Base-by-base conservation (phyloP, 2,797 vertebrate genomes). In the Paguma larvata region DNA sequence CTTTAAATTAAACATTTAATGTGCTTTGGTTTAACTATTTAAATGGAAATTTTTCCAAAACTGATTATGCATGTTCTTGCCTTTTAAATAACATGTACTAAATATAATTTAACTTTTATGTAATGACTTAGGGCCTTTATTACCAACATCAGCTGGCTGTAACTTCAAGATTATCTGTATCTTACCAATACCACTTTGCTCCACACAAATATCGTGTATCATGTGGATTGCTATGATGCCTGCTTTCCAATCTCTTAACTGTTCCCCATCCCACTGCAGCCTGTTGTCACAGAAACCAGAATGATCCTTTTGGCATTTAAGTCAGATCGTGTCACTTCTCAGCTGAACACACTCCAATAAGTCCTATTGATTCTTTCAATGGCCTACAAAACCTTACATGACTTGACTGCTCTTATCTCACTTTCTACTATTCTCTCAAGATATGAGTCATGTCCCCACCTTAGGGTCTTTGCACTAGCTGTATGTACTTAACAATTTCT, bases 11-110 rank as follows among this genome's bases (percentile, higher is more conserved):
- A 92, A 32, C n/a, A 87, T 90, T 77, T 56, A 83, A 70, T 14
- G 23, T 85, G 18, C 6, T 41, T 87, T 78, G 13, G 56, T 70
- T 95, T 62, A 88, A 77, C 11, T 8, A 88, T 77, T 87, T 93
- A 80, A 85, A 68, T 85, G 44, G 12, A 38, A 96, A 84, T 65
- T 9, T 85, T 92, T 88, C 15, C 19, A 46, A 92, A 97, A 77
- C 38, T 30, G 3, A 56, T 77, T 62, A n/a, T 32, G 32, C 9
- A 14, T 80, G 3, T n/a, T 46, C 30, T 63, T 48, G 3, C 14
- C 51, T 89, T 92, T 85, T 80, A 87, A 86, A 92, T 87, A 82
- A 21, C n/a, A 59, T 44, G 75, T 10, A 25, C 27, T 51, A 12
- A 78, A 56, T 56, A 78, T 32, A 83, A 91, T 78, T 88, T 73